Base-by-base conservation (phyloP, 2,113 vertebrate species). In the Tragulus kanchil region DNA sequence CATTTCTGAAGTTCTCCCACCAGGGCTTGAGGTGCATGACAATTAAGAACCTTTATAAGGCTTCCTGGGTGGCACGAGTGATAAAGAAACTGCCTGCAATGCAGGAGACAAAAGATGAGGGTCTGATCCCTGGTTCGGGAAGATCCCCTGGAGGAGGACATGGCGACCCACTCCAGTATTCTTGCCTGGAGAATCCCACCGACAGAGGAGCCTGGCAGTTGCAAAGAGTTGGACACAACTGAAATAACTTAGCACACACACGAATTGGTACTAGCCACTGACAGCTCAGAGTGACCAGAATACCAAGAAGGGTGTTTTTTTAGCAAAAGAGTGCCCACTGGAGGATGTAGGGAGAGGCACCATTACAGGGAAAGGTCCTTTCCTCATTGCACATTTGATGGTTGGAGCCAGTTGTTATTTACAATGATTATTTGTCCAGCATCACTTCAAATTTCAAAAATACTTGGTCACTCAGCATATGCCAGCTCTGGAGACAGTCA, bases 311-410 rank as follows among this genome's bases (percentile, higher is more conserved):
- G 6, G 16, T 5, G 3, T 42, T 64, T 36, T 36, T 36, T 36
- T 36, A 36, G 36, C 36, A 36, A 36, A 36, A 36, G 36, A 36
- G 36, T 36, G 36, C 36, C 45, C 6, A 14, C 25, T 1, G 3
- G 25, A 73, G 12, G 36, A 8, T 75, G 13, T 50, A 10, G 28
- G 31, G 31, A 14, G 42, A 85, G 69, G 50, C 9, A 4, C 19
- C 6, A 10, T 50, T 5, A 11, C 1, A 16, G 48, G 54, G 1
- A 84, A 17, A 25, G 48, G 7, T 36, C 19, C 31, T 36, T 85
- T 65, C 13, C n/a, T 67, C 67, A 4, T 15, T 11, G 0, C 42
- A 26, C 15, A 14, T 54, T 52, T 1, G 0, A 19, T 50, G 56
- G 50, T 48, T 17, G 2, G 16, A 36, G 42, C 50, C 50, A 36